These are phyloP conservation scores for Ameiurus melas DNA, from an alignment of 2,113 vertebrate genomes.

Conservation along the genomic window DNA sequence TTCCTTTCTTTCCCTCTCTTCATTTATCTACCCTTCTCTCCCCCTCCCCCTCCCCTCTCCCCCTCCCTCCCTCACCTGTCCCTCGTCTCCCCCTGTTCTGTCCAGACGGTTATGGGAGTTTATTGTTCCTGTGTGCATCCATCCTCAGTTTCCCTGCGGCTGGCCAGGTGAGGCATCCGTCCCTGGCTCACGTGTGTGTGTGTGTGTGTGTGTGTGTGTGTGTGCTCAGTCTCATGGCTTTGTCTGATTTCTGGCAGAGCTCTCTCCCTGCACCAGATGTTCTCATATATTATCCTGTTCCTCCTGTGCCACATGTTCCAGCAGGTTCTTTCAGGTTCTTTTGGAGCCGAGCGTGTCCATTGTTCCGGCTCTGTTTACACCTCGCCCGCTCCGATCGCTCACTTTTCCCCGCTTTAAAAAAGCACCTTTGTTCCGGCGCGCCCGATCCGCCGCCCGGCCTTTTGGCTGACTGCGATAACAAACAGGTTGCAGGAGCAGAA, in stretches of 20 bases:
- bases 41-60: background rate
- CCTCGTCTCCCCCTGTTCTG: slow-evolving; percentile 22
- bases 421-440: slow-evolving; percentile 18
- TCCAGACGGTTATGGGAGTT: slow-evolving; percentile 37
- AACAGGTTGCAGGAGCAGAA: slow-evolving; percentile 34
- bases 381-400: slow-evolving; percentile 51
- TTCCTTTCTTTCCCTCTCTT: background rate
- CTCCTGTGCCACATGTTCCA: slow-evolving; percentile 67
- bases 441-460: slow-evolving; percentile 17
- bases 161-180: slow-evolving; percentile 52
- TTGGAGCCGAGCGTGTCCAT: slow-evolving; percentile 49
- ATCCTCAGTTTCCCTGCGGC: slow-evolving; percentile 37
- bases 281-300: slow-evolving; percentile 76
- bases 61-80: background rate
- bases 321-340: slow-evolving; percentile 57
- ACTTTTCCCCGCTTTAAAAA: slow-evolving; percentile 60
- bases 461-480: slow-evolving; percentile 40
- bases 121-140: slow-evolving; percentile 49
- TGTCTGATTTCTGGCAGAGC: slow-evolving; percentile 77
- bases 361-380: slow-evolving; percentile 54
- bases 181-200: slow-evolving; percentile 31
- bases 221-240: slow-evolving; percentile 71
- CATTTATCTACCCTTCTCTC: background rate
- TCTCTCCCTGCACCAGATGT: slow-evolving; percentile 75
- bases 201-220: slow-evolving; percentile 44